Conservation (phyloP, 2,888 invertebrate genomes). For the Trilocha varians region DNA sequence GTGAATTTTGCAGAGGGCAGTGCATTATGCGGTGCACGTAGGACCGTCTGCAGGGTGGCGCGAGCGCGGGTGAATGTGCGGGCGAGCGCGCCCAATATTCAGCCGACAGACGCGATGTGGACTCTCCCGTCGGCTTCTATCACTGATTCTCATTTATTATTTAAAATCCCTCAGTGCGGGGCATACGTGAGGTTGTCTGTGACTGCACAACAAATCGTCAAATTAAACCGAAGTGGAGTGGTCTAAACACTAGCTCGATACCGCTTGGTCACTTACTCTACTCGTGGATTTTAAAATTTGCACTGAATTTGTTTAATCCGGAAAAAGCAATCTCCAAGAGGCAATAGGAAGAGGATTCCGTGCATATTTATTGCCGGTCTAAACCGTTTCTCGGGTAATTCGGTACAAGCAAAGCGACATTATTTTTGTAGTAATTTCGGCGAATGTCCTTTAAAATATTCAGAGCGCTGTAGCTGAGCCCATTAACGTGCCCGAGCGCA, state of each 20-base stretch:
- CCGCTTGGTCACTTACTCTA: too few species aligned
- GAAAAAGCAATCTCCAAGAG: constrained; percentile 59
- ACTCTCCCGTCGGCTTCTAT: constrained; percentile 43
- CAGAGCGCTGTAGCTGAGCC: constrained; percentile 65
- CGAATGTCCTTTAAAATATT: constrained; percentile 73
- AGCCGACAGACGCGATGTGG: constrained; percentile 19
- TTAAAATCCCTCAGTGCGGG: constrained; percentile 43
- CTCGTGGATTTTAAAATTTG: constrained; percentile 12
- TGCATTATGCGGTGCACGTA: constrained; percentile 71
- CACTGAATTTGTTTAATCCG: constrained; percentile 52
- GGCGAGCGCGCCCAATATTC: constrained; percentile 28
- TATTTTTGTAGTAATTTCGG: constrained; percentile 72
- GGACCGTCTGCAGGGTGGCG: constrained; percentile 52
- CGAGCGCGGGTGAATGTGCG: constrained; percentile 25
- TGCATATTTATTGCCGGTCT: constrained; percentile 65
- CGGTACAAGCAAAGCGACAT: constrained; percentile 69
- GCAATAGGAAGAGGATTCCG: constrained; percentile 63
- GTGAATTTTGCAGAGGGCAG: constrained; percentile 65
- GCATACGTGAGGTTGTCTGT: constrained; percentile 40
- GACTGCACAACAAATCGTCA: constrained; percentile 16
- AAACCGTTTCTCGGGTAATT: constrained; percentile 69
- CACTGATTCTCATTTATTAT: constrained; percentile 62
- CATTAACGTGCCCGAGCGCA: constrained; percentile 69
- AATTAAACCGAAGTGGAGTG: too few species aligned
- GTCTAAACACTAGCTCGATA: too few species aligned